phyloP scores from a whole-genome alignment of 2,888 invertebrate genomes.

The Escarpia spicata region DNA sequence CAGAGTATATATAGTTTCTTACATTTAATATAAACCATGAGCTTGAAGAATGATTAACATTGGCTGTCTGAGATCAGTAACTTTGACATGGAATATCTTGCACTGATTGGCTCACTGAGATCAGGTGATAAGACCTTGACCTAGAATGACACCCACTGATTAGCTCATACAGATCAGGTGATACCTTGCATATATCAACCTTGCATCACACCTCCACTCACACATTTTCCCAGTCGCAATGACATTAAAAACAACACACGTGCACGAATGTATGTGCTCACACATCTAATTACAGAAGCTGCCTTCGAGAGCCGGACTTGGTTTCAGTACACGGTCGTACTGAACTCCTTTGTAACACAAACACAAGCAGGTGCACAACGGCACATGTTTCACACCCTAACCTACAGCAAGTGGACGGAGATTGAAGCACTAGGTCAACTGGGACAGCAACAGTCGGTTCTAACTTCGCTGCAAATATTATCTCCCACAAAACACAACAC shows the following conservation, averaged over 20 bases:
- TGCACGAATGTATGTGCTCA: background rate
- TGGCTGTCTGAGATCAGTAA: background rate
- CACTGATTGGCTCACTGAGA: background rate
- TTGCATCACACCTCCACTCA: background rate
- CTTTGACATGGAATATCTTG: background rate
- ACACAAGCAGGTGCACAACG: background rate
- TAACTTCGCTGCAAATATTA: background rate
- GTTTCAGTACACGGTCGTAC: background rate
- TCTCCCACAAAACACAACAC: background rate
- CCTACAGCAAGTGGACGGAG: background rate
- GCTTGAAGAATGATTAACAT: background rate
- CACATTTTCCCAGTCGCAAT: background rate
- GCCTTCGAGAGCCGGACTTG: background rate
- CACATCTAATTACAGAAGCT: background rate
- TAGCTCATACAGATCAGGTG: background rate
- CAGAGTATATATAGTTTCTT: background rate
- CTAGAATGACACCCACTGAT: background rate
- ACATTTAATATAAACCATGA: background rate
- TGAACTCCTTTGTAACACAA: conserved; percentile 1
- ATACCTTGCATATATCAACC: background rate
- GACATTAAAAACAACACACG: background rate
- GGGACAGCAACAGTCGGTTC: background rate
- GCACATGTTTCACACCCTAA: background rate
- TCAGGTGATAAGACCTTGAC: background rate
- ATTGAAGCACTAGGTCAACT: background rate